phyloP scores from a whole-genome alignment of 2,888 invertebrate genomes.

The Augochlorella aurata region DNA sequence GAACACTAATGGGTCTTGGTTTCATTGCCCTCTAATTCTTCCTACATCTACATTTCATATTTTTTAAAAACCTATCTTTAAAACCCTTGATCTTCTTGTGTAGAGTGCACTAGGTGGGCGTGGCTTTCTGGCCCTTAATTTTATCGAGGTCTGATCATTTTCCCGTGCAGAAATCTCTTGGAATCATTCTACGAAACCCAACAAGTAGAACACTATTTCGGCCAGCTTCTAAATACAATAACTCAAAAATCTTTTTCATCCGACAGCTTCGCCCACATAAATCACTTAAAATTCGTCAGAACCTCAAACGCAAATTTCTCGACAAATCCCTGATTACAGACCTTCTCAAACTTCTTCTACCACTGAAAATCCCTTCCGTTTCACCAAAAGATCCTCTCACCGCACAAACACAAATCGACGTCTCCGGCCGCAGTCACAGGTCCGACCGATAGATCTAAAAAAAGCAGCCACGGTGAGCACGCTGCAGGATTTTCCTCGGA shows the following conservation, averaged over 20 bases:
- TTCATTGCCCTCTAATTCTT: no score
- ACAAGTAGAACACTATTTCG: background rate
- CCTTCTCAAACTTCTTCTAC: background rate
- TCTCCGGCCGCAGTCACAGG: background rate
- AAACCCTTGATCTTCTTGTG: background rate
- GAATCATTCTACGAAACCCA: background rate
- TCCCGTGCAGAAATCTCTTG: background rate
- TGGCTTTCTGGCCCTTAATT: background rate
- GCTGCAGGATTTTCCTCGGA: background rate
- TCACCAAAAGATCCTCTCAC: background rate
- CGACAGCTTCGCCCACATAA: background rate
- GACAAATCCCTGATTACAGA: no score
- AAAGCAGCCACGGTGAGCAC: background rate
- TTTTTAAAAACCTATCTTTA: no score
- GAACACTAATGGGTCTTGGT: no score
- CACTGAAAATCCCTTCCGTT: background rate
- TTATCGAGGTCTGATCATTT: no score
- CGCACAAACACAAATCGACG: background rate
- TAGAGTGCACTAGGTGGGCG: background rate
- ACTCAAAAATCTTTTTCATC: background rate
- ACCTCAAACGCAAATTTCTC: background rate
- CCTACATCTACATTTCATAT: no score
- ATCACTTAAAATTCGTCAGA: background rate
- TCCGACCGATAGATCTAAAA: background rate
- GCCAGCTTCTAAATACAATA: no score